Base-by-base conservation (phyloP, 2,113 vertebrate species). In the Dendrocopos noguchii region DNA sequence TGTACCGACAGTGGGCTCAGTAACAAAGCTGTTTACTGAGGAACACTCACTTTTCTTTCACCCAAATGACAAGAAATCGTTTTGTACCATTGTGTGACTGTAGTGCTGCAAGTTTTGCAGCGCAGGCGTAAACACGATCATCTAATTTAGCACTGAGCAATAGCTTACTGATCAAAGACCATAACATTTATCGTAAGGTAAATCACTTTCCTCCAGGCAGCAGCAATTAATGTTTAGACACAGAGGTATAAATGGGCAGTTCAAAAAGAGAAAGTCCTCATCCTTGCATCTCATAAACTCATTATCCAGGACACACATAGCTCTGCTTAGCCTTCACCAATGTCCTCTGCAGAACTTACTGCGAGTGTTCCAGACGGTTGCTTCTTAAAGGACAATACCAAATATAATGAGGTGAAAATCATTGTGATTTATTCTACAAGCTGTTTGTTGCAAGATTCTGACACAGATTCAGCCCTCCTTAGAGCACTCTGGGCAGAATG, bases 91-190 rank as follows among this genome's bases (percentile, higher is more conserved):
- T 70, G 33, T 79, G 42, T 56, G 76, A 50, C 50, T 74, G 34
- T 91, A 88, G 75, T 67, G 28, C 70, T 72, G 83, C 72, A 94
- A 81, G 52, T 79, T 85, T 91, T 78, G 52, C 42, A 73, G 66
- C 52, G 79, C 84, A 89, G 81, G 91, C 80, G 75, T 74, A 81
- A 96, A 75, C 57, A 76, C 15, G 6, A 74, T 87, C 75, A 91
- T 84, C 63, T 87, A 71, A 87, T 94, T 83, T 87, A 96, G 84
- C 47, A 44, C 36, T 75, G 81, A 90, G 66, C 28, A 82, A 61
- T 88, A 83, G 24, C 63, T 87, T 84, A 36, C 55, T 88, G 74
- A 85, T 90, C 74, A 78, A 36, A 56, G 77, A 59, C 42, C 0
- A 0, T 80, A 72, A 53, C 28, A 75, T 80, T 92, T 89, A 39